Conservation (phyloP, 2,113 vertebrate genomes). For the Ranitomeya imitator region DNA sequence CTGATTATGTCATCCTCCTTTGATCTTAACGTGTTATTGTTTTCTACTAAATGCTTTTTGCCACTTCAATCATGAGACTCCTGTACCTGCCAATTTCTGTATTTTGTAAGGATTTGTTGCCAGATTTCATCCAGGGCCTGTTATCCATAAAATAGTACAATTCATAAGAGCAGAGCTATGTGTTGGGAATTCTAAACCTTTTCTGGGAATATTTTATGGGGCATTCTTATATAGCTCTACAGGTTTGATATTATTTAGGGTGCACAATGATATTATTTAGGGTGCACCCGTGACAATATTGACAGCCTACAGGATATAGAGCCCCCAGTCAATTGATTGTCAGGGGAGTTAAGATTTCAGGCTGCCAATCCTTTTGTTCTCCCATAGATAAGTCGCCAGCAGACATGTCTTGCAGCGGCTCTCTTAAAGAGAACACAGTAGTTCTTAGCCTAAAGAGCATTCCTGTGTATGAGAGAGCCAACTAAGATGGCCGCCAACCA, state of each 20-base stretch:
- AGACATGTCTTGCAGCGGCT: too few relatives aligned
- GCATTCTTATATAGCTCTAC: background rate
- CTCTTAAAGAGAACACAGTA: too few relatives aligned
- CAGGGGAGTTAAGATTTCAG: too few relatives aligned
- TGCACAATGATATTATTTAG: too few relatives aligned
- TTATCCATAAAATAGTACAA: slow-evolving; percentile 10
- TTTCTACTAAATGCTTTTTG: slow-evolving; percentile 48
- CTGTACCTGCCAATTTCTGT: slow-evolving; percentile 34
- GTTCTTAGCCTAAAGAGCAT: too few relatives aligned
- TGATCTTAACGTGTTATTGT: slow-evolving; percentile 54
- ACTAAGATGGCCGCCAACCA: too few relatives aligned
- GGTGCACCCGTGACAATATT: too few relatives aligned
- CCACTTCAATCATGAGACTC: slow-evolving; percentile 47
- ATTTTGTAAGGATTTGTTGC: slow-evolving; percentile 8
- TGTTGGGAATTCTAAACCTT: background rate
- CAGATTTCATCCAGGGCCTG: slow-evolving; percentile 20
- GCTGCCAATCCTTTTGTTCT: too few relatives aligned
- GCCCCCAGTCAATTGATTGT: too few relatives aligned
- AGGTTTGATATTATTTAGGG: background rate
- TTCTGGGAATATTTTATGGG: background rate
- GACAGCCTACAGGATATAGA: too few relatives aligned
- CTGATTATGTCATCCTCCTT: slow-evolving; percentile 48
- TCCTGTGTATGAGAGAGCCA: too few relatives aligned
- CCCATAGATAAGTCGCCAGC: too few relatives aligned
- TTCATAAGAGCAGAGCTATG: background rate